These are phyloP conservation scores for Cherax destructor DNA, from an alignment of 1,140 invertebrate species.

Conservation along the genomic window DNA sequence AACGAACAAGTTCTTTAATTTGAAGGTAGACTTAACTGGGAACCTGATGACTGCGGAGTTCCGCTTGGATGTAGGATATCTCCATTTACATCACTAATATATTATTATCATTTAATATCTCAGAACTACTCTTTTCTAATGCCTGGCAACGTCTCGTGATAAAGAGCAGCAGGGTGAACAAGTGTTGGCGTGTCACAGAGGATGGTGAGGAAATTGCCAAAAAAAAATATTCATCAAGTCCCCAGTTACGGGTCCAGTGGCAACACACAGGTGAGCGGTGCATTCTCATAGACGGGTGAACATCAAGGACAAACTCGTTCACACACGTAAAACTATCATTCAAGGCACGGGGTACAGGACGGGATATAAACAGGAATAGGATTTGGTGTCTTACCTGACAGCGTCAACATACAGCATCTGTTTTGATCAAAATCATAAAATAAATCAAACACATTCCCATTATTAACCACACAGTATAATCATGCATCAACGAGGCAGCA, in stretches of 20 bases:
- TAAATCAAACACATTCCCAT: not conserved
- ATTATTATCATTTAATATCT: not conserved
- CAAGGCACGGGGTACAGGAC: not conserved
- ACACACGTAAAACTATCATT: not conserved
- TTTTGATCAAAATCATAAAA: not conserved
- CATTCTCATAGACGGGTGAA: constrained; percentile 8
- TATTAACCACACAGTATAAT: not conserved
- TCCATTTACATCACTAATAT: not conserved
- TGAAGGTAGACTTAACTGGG: constrained; percentile 6
- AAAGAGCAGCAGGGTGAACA: not conserved
- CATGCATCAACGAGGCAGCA: not conserved
- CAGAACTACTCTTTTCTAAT: constrained; percentile 9
- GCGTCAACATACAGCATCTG: not conserved
- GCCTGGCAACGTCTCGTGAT: not conserved
- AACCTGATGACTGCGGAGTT: constrained; percentile 21
- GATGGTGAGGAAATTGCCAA: not conserved
- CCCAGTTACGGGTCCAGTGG: constrained; percentile 14
- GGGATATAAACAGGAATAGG: not conserved
- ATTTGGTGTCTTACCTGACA: not conserved
- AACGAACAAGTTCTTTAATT: not conserved
- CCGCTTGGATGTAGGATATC: not conserved
- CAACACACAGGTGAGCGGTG: constrained; percentile 10
- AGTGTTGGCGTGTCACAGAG: constrained; percentile 12
- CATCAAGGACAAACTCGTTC: not conserved
- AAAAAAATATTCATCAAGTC: constrained; percentile 12